Conservation (phyloP, 2,113 vertebrate genomes). For the Nerophis ophidion region DNA sequence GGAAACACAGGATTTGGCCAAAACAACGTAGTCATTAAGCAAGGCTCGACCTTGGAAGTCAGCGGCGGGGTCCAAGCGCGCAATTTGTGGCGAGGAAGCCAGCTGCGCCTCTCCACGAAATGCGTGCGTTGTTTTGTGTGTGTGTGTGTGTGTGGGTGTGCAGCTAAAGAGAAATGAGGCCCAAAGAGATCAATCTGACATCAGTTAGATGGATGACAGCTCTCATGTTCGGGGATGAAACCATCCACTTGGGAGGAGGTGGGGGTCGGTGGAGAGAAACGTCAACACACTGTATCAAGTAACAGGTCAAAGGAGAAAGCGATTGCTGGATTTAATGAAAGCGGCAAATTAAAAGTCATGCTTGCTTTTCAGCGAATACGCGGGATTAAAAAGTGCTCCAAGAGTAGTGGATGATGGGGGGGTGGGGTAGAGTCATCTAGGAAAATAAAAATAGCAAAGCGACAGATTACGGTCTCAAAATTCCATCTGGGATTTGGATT, state of each 20-base stretch:
- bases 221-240: slow-evolving; percentile 12
- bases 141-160: background rate
- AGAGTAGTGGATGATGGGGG: slow-evolving; percentile 10
- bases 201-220: slow-evolving; percentile 37
- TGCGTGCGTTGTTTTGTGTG: background rate
- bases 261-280: slow-evolving; percentile 11
- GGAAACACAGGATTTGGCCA: slow-evolving; percentile 19
- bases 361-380: slow-evolving; percentile 39
- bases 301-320: slow-evolving; percentile 31
- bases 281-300: slow-evolving; percentile 24
- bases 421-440: slow-evolving; percentile 43
- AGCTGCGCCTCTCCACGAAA: background rate
- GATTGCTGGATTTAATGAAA: slow-evolving; percentile 43
- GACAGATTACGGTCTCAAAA: slow-evolving; percentile 39
- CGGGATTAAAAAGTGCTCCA: slow-evolving; percentile 49
- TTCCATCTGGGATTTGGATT: slow-evolving; percentile 44
- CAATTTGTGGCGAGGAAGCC: slow-evolving; percentile 16
- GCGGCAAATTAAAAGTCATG: slow-evolving; percentile 35
- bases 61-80: slow-evolving; percentile 32
- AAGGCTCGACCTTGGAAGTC: slow-evolving; percentile 51
- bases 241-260: background rate
- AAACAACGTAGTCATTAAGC: slow-evolving; percentile 41
- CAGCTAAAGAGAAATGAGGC: background rate
- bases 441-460: slow-evolving; percentile 34
- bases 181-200: slow-evolving; percentile 18